Percentiles rank a stretch among this genome's conserved stretches.
phyloP scores from a whole-genome alignment of 2,888 invertebrate genomes.

The Corbicula japonica region DNA sequence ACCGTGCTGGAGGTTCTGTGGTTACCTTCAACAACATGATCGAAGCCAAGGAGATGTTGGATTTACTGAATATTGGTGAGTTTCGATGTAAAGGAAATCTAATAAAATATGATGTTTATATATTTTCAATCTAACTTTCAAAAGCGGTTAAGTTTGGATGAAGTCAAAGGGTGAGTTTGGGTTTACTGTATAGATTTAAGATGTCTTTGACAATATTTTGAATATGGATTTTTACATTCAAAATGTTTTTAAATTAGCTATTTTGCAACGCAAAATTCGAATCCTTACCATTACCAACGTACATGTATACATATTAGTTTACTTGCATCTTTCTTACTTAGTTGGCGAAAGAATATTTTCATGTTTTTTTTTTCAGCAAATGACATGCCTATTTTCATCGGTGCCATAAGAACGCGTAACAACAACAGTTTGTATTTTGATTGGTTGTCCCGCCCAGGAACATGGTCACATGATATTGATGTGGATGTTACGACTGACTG shows the following conservation, averaged over 20 bases:
- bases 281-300: background rate
- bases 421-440: constrained; percentile 44
- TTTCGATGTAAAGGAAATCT: too few relatives aligned
- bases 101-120: too few relatives aligned
- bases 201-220: background rate
- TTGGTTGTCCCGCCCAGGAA: constrained; percentile 47
- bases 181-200: background rate
- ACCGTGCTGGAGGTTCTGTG: constrained; percentile 28
- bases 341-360: background rate
- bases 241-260: background rate
- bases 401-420: constrained; percentile 30
- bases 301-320: background rate
- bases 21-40: constrained; percentile 34
- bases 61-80: constrained; percentile 38
- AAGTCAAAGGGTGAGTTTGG: background rate
- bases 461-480: constrained; percentile 18
- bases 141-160: too few relatives aligned
- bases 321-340: background rate
- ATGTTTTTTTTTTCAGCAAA: constrained; percentile 24
- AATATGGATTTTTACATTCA: background rate
- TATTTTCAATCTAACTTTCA: too few relatives aligned
- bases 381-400: constrained; percentile 38
- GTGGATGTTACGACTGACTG: background rate
- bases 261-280: background rate
- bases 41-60: constrained; percentile 7